Percentiles rank a stretch among this genome's conserved stretches.
Conservation (phyloP, 2,888 invertebrate species). For the Doris montereyensis region DNA sequence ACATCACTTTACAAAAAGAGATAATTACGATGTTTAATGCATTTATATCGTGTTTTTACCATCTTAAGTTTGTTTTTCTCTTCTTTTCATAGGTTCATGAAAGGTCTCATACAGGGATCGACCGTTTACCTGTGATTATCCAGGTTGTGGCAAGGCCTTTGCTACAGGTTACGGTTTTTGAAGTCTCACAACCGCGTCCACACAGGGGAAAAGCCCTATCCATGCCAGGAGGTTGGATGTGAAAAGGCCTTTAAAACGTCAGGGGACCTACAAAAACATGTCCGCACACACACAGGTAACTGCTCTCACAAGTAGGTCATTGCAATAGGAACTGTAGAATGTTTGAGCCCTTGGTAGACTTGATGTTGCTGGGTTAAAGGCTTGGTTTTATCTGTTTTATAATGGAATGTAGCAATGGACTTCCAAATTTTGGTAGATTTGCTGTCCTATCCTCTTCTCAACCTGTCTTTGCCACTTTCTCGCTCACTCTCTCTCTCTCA, state of each 20-base stretch:
- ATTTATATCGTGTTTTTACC: not conserved
- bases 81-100: constrained; percentile 71
- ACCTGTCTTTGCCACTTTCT: no score
- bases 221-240: constrained; percentile 75
- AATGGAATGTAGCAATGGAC: no score
- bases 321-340: no score
- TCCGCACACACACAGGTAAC: constrained; percentile 77
- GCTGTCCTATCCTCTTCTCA: no score
- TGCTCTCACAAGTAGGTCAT: no score
- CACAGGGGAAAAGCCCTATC: constrained; percentile 78
- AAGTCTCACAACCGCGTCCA: constrained; percentile 78
- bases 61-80: not conserved
- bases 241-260: constrained; percentile 78
- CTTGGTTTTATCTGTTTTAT: no score
- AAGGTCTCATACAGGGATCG: constrained; percentile 74
- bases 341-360: no score
- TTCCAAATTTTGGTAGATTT: no score
- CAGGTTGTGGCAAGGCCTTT: constrained; percentile 73
- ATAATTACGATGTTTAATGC: not conserved
- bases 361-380: no score
- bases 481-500: no score
- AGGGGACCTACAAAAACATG: constrained; percentile 78
- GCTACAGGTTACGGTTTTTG: constrained; percentile 75
- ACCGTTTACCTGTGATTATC: constrained; percentile 72
- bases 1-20: no score